These are phyloP conservation scores for Brachyistius frenatus DNA, from an alignment of 2,113 vertebrate genomes.

Conservation along the genomic window DNA sequence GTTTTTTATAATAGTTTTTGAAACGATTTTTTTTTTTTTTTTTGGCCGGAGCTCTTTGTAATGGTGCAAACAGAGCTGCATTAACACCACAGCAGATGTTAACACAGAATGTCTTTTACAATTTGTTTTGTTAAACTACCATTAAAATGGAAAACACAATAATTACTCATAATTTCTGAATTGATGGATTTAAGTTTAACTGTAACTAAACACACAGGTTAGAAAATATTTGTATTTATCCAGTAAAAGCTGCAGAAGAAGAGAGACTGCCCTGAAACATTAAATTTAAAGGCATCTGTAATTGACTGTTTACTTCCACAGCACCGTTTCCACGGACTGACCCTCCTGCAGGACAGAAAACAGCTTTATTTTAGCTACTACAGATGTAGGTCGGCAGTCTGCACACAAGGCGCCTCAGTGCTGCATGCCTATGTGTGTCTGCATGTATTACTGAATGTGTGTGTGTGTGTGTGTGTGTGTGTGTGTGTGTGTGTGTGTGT, in stretches of 20 bases:
- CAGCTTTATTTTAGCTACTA: constrained; percentile 21
- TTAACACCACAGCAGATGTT: too few species aligned
- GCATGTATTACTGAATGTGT: neutral
- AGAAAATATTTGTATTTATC: too few species aligned
- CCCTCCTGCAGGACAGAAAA: neutral
- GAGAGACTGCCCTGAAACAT: neutral
- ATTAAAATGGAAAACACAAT: too few species aligned
- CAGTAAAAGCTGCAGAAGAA: neutral
- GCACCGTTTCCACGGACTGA: constrained; percentile 24
- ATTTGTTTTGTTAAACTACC: too few species aligned
- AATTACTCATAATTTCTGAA: too few species aligned
- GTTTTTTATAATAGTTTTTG: too few species aligned
- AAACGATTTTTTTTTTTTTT: too few species aligned
- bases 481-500: neutral
- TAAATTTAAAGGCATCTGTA: neutral
- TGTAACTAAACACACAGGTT: too few species aligned
- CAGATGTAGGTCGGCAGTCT: constrained; percentile 63
- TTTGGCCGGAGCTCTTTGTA: too few species aligned
- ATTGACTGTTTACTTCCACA: neutral
- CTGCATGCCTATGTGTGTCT: constrained; percentile 14
- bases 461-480: neutral
- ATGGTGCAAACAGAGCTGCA: too few species aligned
- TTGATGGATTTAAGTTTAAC: too few species aligned
- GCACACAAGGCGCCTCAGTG: constrained; percentile 22
- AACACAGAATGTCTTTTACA: too few species aligned